Evolutionary conservation across 2,888 invertebrate genomes (phyloP), one percentile per base, ranked within the genome.

Genomic region (Brachypalpus laphriformis): DNA sequence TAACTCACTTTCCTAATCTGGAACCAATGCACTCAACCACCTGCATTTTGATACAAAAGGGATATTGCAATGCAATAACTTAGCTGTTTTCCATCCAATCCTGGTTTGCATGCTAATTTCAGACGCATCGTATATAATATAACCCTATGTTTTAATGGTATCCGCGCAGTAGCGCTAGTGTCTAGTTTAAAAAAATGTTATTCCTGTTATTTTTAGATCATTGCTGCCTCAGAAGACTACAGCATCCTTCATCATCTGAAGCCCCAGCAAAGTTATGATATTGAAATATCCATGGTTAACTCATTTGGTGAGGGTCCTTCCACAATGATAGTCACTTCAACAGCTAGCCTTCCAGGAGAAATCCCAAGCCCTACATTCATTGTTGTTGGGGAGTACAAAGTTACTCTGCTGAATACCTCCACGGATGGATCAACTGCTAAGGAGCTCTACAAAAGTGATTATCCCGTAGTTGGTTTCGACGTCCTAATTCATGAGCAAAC

Each of bases 271-370:
- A 95, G 95, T 89, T 98, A 97, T 90, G 94, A 94, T 5, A 93
- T 97, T n/a, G 94, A 95, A 11, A 94, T 97, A 20, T 94, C 95
- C 2, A 97, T 97, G 95, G 93, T 95, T 87, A 97, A 97, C 89
- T 94, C 94, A 1, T 94, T 95, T 31, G 97, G 97, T 2, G 95
- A 95, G 88, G 97, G 98, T 2, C 97, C 97, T 0, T 92, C 94
- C 4, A 94, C 95, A 0, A 92, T 92, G 66, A 93, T 94, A 8
- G 92, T 93, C 66, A 94, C 96, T 11, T 93, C 94, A 4, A 97
- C 97, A 0, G 95, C 95, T 1, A 93, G 94, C 4, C 66, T 72
- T 40, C 88, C 88, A 6, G 72, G 40, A 22, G 56, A 87, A 22
- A 76, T 72, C 22, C 57, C 83, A 16, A 87, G 76, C 49, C 87